A percentile compares a stretch with the other conserved stretches of the same genome.
Evolutionary conservation across 1,140 invertebrate species (phyloP).

Genomic region (Cherax quadricarinatus): DNA sequence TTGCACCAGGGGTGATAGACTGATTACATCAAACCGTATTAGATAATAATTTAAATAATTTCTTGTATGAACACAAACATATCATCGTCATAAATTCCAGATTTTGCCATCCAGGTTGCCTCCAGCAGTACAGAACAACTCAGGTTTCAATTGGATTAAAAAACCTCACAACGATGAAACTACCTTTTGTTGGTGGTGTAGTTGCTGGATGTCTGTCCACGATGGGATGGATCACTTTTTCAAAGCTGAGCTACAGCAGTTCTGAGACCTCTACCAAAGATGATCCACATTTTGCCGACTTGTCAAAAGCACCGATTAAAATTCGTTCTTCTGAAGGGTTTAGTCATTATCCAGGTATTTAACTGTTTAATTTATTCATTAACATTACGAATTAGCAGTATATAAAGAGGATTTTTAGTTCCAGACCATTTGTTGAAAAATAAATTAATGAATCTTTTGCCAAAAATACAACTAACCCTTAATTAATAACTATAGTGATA

Average conservation of each 20-base stretch:
- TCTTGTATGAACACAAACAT: too few relatives aligned
- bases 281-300: background rate
- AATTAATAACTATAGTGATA: background rate
- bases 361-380: too few relatives aligned
- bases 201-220: slow-evolving; percentile 28
- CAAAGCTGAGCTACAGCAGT: background rate
- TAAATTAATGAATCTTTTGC: background rate
- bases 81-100: too few relatives aligned
- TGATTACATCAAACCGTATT: too few relatives aligned
- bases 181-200: slow-evolving; percentile 9
- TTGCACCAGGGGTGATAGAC: too few relatives aligned
- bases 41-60: too few relatives aligned
- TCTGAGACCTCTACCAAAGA: background rate
- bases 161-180: background rate
- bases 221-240: background rate
- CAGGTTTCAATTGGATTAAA: background rate
- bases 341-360: background rate
- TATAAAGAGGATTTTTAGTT: background rate
- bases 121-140: too few relatives aligned
- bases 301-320: background rate
- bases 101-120: too few relatives aligned
- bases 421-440: background rate
- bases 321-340: background rate
- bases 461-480: background rate
- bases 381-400: background rate